Evolutionary conservation across 2,113 vertebrate genomes (phyloP), one percentile per base, ranked within the genome.

Genomic region (Misgurnus mizolepis): DNA sequence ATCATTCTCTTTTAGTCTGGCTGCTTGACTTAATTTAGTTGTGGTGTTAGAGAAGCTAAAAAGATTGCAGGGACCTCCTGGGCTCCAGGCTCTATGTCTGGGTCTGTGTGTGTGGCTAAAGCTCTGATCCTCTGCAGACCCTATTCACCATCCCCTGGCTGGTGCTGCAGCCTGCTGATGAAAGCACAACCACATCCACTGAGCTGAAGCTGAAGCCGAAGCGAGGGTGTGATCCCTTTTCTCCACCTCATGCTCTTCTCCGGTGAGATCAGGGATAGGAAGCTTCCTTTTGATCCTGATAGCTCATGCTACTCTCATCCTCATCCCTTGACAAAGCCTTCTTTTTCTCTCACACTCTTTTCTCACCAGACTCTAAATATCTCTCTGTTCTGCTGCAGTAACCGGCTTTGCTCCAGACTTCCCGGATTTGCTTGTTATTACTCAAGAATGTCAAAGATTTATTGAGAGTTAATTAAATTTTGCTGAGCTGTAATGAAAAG

Each of bases 201-300:
- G 78, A 82, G 74, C 66, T 58, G 40, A 67, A 75, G 22, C 79
- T 58, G 40, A 67, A 76, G 22, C 79, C 53, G 18, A 58, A 66
- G 61, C 7, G 12, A 14, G 41, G 47, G 61, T 74, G n/a, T 17
- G 49, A 39, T 67, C 14, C 64, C 15, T 53, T 34, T 69, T 18
- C 47, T 17, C 81, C 81, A 50, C 40, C 80, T 66, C 67, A 55
- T 71, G 74, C 45, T 40, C 69, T 84, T 74, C 85, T 39, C 40
- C 83, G 83, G 84, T 85, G 83, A 79, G 89, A 91, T 92, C 91
- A 91, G 83, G n/a, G 58, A 83, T 68, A 88, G 78, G 80, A 82
- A 79, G 84, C 82, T 80, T 81, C 84, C 70, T 83, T 90, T 91
- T 91, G 90, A 91, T 92, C 90, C 84, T 55, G 58, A 66, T 76